Evolutionary conservation across 2,797 vertebrate genomes (phyloP).

Genomic region (Phrynocephalus guinanensis): DNA sequence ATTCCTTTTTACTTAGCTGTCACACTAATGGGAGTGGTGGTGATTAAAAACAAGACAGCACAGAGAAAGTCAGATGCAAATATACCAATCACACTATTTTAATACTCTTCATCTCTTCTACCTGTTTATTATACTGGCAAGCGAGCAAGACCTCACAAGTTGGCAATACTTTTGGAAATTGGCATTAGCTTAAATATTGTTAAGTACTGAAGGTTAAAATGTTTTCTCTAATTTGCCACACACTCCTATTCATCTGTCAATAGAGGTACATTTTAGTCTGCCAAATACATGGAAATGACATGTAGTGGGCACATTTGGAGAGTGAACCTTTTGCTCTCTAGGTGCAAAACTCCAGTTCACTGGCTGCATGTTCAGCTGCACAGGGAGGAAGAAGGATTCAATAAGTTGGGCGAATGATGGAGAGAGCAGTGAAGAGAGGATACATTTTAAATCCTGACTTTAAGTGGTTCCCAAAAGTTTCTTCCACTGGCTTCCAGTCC

Average conservation of each 20-base stretch:
- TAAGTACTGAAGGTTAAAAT: neutral
- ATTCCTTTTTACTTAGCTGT: neutral
- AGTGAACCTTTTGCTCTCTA: neutral
- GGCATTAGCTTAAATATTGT: neutral
- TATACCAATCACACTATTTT: neutral
- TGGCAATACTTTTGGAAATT: neutral
- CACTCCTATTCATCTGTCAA: neutral
- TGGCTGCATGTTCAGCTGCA: too few relatives aligned
- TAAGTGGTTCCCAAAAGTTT: neutral
- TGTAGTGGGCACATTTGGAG: neutral
- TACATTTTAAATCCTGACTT: neutral
- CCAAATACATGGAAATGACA: neutral
- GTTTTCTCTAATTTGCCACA: neutral
- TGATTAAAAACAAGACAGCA: neutral
- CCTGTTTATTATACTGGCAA: neutral
- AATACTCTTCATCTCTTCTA: neutral
- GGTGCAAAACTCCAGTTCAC: neutral
- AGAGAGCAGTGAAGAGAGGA: too few relatives aligned
- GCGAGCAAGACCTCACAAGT: neutral
- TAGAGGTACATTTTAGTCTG: neutral
- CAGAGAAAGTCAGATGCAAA: neutral
- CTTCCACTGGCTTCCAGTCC: neutral
- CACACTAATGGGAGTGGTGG: fast-evolving
- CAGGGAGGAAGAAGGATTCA: neutral
- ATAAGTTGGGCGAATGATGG: neutral